These are phyloP conservation scores for Hemitrygon akajei DNA, from an alignment of 2,797 vertebrate genomes.

Conservation along the genomic window DNA sequence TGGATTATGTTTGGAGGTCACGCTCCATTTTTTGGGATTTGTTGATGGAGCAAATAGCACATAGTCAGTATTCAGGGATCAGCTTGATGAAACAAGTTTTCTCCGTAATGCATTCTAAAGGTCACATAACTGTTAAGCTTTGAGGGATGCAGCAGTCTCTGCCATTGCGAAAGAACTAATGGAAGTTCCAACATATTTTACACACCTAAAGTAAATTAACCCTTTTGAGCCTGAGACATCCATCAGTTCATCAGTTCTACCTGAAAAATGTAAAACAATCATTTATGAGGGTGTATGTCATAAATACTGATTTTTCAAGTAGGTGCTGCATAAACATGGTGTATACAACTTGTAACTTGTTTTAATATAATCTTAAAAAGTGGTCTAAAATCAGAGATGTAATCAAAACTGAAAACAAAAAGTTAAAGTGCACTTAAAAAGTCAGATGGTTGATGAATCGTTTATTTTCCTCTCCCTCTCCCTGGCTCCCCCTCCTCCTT, in stretches of 20 bases:
- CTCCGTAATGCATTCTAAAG: background rate
- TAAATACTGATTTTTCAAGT: background rate
- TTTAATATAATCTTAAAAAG: background rate
- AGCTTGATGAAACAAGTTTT: background rate
- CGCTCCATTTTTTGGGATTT: background rate
- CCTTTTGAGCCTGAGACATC: background rate
- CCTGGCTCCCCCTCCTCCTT: too few relatives aligned
- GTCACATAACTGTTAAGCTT: background rate
- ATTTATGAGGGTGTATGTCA: background rate
- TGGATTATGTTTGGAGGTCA: background rate
- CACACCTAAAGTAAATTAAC: background rate
- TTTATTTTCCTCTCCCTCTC: too few relatives aligned
- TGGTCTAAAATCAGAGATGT: background rate
- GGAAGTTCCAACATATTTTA: background rate
- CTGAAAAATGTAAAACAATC: background rate
- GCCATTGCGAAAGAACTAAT: background rate
- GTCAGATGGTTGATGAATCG: background rate
- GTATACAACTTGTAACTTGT: background rate
- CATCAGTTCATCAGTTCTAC: background rate
- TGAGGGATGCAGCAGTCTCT: background rate
- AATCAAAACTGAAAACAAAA: background rate
- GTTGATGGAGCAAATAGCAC: background rate
- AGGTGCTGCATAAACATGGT: background rate
- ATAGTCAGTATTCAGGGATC: background rate
- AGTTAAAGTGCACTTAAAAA: background rate